Percentiles rank a stretch among this genome's conserved stretches.
Conservation (phyloP, 2,113 vertebrate genomes). For the Scopus umbretta region DNA sequence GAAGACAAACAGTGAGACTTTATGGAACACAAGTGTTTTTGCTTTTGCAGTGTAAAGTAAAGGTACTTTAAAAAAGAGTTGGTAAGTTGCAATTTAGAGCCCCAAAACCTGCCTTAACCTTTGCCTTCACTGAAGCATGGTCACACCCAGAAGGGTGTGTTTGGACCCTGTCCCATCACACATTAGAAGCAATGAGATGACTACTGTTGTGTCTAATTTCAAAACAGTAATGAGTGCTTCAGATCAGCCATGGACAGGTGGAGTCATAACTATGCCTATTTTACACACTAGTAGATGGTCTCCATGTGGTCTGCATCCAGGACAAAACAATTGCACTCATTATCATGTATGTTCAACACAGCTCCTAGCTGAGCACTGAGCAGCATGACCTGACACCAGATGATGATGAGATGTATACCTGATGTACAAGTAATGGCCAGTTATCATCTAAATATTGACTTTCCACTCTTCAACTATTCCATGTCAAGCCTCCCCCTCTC, state of each 20-base stretch:
- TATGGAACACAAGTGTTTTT: neutral
- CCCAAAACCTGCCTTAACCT: neutral
- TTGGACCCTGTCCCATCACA: neutral
- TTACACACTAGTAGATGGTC: neutral
- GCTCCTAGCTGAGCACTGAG: neutral
- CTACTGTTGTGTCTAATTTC: neutral
- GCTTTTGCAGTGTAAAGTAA: neutral
- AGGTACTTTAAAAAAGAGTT: neutral
- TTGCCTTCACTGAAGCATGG: neutral
- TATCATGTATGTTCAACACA: neutral
- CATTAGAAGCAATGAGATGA: neutral
- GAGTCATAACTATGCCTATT: neutral
- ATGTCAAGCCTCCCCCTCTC: neutral
- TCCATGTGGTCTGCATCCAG: neutral
- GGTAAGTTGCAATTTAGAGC: neutral
- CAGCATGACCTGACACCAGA: neutral
- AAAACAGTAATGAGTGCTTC: neutral
- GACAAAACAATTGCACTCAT: neutral
- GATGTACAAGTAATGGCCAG: neutral
- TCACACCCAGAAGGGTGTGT: neutral
- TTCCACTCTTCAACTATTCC: neutral
- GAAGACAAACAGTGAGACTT: neutral
- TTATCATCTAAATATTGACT: neutral
- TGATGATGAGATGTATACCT: neutral
- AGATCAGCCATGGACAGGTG: neutral